These are phyloP conservation scores for Cecropterus lyciades DNA, from an alignment of 1,140 invertebrate species.

Conservation along the genomic window DNA sequence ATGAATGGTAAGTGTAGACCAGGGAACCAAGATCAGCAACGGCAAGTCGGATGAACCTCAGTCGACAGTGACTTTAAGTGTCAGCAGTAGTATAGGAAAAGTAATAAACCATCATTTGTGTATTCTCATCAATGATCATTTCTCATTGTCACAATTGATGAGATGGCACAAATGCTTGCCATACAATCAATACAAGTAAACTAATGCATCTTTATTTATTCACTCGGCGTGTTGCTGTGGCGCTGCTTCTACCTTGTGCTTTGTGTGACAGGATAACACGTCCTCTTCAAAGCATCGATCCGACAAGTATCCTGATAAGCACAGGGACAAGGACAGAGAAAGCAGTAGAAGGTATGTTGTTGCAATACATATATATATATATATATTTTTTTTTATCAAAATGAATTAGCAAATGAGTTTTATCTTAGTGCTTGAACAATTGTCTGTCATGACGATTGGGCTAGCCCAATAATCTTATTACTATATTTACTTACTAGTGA, in stretches of 20 bases:
- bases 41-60: constrained; percentile 55
- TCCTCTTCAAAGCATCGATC: constrained; percentile 83
- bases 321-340: constrained; percentile 75
- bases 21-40: constrained; percentile 62
- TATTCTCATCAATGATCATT: constrained; percentile 57
- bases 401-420: too few species aligned
- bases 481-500: too few species aligned
- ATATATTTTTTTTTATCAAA: too few species aligned
- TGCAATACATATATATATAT: too few species aligned
- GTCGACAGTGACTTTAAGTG: constrained; percentile 48
- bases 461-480: too few species aligned
- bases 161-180: constrained; percentile 61
- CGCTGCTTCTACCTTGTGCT: constrained; percentile 85
- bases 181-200: constrained; percentile 67
- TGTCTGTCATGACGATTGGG: too few species aligned
- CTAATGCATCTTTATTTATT: constrained; percentile 85
- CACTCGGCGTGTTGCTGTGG: constrained; percentile 84
- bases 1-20: constrained; percentile 82
- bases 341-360: constrained; percentile 61
- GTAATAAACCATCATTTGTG: constrained; percentile 61
- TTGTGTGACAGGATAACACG: constrained; percentile 85
- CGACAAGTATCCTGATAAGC: constrained; percentile 83
- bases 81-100: constrained; percentile 66
- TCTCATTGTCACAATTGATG: constrained; percentile 51
- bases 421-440: too few species aligned